phyloP scores from a whole-genome alignment of 2,113 vertebrate species.

The Phodopus roborovskii region DNA sequence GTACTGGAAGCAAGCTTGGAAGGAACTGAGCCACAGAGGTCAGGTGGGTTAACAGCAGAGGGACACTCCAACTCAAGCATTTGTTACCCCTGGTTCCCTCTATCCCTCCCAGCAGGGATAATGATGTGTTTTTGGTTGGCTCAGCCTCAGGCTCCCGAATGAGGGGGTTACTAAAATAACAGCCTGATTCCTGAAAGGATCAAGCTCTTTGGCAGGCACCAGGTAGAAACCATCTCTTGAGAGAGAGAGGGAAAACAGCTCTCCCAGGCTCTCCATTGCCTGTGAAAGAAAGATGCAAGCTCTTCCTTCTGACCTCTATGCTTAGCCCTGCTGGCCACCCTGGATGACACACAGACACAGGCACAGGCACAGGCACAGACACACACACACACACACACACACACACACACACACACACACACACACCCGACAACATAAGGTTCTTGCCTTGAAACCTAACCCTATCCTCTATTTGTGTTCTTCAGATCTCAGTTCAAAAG shows the following conservation, averaged over 20 bases:
- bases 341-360: too few species aligned
- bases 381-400: too few species aligned
- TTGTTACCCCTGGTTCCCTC: background rate
- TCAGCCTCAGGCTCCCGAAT: background rate
- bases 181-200: background rate
- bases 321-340: accelerated
- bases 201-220: background rate
- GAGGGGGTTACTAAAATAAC: background rate
- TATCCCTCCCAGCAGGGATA: background rate
- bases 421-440: too few species aligned
- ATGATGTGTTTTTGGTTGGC: background rate
- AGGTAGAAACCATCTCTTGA: background rate
- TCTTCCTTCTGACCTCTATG: background rate
- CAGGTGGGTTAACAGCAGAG: background rate
- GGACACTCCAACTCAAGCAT: background rate
- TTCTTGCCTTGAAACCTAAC: background rate
- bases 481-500: background rate
- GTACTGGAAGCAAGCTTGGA: accelerated
- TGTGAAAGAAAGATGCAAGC: background rate
- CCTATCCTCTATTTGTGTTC: background rate
- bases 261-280: background rate
- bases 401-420: too few species aligned
- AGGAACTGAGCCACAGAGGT: background rate
- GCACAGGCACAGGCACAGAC: too few species aligned
- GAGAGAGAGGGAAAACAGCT: background rate